Evolutionary conservation across 2,797 vertebrate genomes (phyloP).

Genomic region (Megaceryle alcyon): DNA sequence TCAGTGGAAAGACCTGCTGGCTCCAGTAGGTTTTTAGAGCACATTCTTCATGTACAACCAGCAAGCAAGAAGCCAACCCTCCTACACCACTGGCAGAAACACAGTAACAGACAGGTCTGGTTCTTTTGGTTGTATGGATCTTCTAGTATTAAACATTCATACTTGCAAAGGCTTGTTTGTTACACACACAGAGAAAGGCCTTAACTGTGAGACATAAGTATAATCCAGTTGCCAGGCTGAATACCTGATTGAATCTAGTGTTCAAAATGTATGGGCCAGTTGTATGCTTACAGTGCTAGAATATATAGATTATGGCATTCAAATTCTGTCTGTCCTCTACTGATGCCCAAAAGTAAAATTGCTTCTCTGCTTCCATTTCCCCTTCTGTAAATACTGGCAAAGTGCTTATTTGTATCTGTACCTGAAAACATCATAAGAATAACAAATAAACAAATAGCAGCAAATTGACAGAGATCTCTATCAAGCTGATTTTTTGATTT

Average conservation of each 20-base stretch:
- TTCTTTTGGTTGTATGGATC: not conserved
- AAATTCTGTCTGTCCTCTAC: not conserved
- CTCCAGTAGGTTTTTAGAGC: not conserved
- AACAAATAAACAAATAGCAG: not conserved
- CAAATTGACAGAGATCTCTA: conserved; percentile 30
- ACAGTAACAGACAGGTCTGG: not conserved
- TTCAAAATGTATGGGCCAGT: not conserved
- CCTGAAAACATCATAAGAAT: conserved; percentile 9
- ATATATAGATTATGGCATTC: not conserved
- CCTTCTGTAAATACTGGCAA: conserved; percentile 45
- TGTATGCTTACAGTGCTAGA: not conserved
- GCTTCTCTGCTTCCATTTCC: not conserved
- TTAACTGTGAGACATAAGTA: not conserved
- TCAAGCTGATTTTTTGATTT: not conserved
- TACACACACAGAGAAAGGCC: not conserved
- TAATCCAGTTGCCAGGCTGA: not conserved
- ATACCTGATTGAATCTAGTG: not conserved
- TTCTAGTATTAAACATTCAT: not conserved
- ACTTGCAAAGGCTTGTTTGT: not conserved
- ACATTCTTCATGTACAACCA: not conserved
- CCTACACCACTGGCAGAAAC: not conserved
- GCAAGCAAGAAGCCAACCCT: not conserved
- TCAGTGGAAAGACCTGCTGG: not conserved
- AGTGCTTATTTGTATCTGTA: conserved; percentile 4
- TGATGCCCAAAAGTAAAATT: not conserved